Percentiles rank a stretch among this genome's conserved stretches.
These are phyloP conservation scores for Erebia palarica DNA, from an alignment of 2,888 invertebrate genomes.

Conservation along the genomic window DNA sequence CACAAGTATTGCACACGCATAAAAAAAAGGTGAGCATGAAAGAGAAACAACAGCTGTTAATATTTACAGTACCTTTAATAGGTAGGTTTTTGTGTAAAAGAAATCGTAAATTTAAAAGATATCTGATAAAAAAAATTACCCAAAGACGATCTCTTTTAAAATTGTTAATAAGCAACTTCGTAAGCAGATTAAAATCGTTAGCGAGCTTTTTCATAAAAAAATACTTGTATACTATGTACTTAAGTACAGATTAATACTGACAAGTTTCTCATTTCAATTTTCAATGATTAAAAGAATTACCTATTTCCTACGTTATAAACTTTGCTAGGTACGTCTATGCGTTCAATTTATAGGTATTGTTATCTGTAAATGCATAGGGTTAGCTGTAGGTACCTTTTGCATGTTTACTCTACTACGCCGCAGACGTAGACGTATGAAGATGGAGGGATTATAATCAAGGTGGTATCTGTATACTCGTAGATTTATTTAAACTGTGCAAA, in stretches of 20 bases:
- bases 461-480: too few species aligned
- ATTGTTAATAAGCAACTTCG: background rate
- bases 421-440: background rate
- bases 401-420: too few species aligned
- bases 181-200: constrained; percentile 17
- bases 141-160: background rate
- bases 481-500: too few species aligned
- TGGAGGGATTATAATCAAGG: too few species aligned
- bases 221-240: background rate
- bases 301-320: background rate
- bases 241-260: background rate
- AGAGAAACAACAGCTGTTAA: too few species aligned
- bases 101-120: too few species aligned
- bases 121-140: background rate
- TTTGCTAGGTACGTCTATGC: background rate
- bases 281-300: background rate
- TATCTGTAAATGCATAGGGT: too few species aligned
- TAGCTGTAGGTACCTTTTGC: too few species aligned
- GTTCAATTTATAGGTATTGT: background rate
- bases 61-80: too few species aligned
- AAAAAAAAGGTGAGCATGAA: too few species aligned
- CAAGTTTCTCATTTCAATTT: background rate
- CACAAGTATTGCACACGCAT: too few species aligned
- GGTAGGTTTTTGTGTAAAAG: too few species aligned
- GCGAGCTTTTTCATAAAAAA: background rate